phyloP scores from a whole-genome alignment of 2,797 vertebrate genomes.

The Manis javanica region DNA sequence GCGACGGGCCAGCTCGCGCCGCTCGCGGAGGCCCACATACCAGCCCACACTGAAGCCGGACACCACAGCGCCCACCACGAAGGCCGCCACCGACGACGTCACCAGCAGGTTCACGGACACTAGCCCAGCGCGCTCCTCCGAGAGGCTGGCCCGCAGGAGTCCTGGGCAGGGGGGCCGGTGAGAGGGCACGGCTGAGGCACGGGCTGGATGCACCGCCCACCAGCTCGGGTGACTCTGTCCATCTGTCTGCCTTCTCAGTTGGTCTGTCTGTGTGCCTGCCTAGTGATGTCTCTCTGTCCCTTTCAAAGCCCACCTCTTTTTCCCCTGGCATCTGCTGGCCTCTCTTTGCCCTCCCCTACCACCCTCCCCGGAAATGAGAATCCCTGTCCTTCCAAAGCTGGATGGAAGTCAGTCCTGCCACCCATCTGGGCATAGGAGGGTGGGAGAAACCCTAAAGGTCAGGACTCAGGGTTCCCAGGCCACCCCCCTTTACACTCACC shows the following conservation, averaged over 20 bases:
- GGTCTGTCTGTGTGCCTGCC: too few species aligned
- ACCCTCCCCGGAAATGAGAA: background rate
- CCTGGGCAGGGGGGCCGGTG: conserved; percentile 84
- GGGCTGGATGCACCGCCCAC: background rate
- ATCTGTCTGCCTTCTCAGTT: background rate
- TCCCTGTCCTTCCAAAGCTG: background rate
- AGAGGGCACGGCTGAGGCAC: accelerated
- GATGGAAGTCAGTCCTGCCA: background rate
- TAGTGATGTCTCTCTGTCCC: background rate
- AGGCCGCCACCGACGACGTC: conserved; percentile 95
- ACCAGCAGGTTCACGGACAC: conserved; percentile 97
- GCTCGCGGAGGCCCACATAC: conserved; percentile 96
- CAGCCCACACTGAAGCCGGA: conserved; percentile 97
- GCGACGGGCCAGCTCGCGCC: conserved; percentile 90
- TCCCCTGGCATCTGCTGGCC: background rate
- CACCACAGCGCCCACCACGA: conserved; percentile 94
- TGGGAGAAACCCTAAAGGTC: too few species aligned
- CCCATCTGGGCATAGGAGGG: too few species aligned
- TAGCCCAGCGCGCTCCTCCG: conserved; percentile 94
- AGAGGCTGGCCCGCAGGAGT: conserved; percentile 93
- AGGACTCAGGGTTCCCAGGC: background rate
- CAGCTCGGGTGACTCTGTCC: too few species aligned
- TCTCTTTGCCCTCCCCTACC: background rate
- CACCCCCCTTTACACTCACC: conserved; percentile 87
- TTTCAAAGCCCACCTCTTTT: background rate